Evolutionary conservation across 1,140 invertebrate species (phyloP).

Genomic region (Oedothorax gibbosus): DNA sequence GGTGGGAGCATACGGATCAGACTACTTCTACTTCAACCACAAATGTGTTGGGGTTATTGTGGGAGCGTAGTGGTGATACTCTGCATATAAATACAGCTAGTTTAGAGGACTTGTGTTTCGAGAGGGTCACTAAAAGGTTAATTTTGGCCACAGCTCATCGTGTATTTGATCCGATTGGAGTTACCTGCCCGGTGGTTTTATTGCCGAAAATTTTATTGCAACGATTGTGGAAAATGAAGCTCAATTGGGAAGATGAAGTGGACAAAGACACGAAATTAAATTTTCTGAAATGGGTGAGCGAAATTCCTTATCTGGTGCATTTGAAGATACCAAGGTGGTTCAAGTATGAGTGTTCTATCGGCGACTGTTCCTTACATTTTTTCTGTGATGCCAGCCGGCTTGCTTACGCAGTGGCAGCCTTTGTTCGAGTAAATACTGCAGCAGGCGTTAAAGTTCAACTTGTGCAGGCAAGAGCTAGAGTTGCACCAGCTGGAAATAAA

Average conservation of each 20-base stretch:
- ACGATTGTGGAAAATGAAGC: background rate
- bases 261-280: background rate
- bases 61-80: slow-evolving; percentile 26
- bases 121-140: background rate
- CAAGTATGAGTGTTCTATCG: background rate
- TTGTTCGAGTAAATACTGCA: background rate
- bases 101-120: background rate
- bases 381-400: slow-evolving; percentile 22
- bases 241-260: slow-evolving; percentile 6
- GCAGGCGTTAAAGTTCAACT: slow-evolving; percentile 1
- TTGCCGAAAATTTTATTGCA: background rate
- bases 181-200: background rate
- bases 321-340: slow-evolving; percentile 21
- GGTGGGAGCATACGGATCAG: slow-evolving; percentile 6
- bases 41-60: slow-evolving; percentile 37
- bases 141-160: background rate
- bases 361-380: background rate
- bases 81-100: slow-evolving; percentile 7
- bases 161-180: slow-evolving; percentile 27
- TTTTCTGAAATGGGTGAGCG: slow-evolving; percentile 9
- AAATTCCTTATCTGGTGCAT: background rate
- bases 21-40: background rate
- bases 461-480: slow-evolving; percentile 23
- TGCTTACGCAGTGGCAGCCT: slow-evolving; percentile 18
- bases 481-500: slow-evolving; percentile 32